Conservation (phyloP, 1,140 invertebrate species). For the Zaprionus inermis region DNA sequence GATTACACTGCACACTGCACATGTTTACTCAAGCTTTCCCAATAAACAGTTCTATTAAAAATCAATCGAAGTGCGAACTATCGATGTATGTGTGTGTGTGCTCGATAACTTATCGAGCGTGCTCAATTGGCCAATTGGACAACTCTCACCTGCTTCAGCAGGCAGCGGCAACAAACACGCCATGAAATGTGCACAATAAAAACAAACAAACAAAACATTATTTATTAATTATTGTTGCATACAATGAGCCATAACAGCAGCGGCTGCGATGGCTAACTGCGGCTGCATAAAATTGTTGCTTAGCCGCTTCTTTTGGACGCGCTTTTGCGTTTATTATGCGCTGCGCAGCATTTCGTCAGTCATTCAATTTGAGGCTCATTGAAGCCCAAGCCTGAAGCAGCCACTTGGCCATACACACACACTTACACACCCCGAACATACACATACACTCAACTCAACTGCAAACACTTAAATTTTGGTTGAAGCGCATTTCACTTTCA, state of each 20-base stretch:
- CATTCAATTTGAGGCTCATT: conserved; percentile 72
- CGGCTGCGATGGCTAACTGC: conserved; percentile 5
- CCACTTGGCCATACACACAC: conserved; percentile 39
- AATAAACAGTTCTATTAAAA: not conserved
- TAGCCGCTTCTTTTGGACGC: conserved; percentile 46
- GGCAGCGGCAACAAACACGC: conserved; percentile 27
- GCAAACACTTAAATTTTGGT: conserved; percentile 61
- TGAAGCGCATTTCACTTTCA: conserved; percentile 77
- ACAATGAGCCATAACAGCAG: conserved; percentile 41
- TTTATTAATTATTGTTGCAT: conserved; percentile 77
- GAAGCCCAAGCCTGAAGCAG: conserved; percentile 56
- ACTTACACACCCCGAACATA: conserved; percentile 5
- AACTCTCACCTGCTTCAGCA: conserved; percentile 30
- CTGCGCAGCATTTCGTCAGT: conserved; percentile 69
- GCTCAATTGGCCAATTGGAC: conserved; percentile 46
- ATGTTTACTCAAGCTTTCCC: not conserved
- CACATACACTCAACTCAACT: not conserved
- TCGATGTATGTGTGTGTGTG: conserved; percentile 16
- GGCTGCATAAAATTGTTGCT: conserved; percentile 40
- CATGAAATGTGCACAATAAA: conserved; percentile 31
- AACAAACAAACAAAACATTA: conserved; percentile 48
- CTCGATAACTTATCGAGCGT: conserved; percentile 49
- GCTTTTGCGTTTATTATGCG: conserved; percentile 62
- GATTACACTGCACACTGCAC: too few species aligned
- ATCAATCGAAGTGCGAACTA: not conserved